Conservation (phyloP, 2,113 vertebrate genomes). For the Mola mola region DNA sequence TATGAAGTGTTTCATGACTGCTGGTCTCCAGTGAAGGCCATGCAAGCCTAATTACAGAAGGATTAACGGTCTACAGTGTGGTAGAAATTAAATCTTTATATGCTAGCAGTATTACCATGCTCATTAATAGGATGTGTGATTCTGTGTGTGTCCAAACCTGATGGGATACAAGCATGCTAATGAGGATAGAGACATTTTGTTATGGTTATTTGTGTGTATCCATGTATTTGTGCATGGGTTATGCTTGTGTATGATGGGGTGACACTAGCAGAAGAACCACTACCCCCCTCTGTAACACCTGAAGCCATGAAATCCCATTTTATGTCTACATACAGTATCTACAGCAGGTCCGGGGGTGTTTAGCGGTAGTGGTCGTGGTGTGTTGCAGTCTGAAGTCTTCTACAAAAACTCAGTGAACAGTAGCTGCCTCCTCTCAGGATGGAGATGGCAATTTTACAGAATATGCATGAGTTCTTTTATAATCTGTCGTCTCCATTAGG, state of each 20-base stretch:
- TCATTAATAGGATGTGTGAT: neutral
- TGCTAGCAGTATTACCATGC: neutral
- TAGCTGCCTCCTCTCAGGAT: constrained; percentile 31
- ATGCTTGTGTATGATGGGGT: constrained; percentile 18
- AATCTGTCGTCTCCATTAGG: constrained; percentile 64
- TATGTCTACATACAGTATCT: constrained; percentile 20
- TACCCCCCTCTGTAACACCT: constrained; percentile 21
- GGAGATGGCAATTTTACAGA: constrained; percentile 28
- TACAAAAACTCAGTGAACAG: constrained; percentile 2
- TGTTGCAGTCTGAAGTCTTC: constrained; percentile 21
- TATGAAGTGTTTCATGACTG: constrained; percentile 9
- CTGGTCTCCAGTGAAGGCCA: neutral
- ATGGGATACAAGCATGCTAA: constrained; percentile 18
- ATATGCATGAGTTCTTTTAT: constrained; percentile 60
- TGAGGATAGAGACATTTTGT: neutral
- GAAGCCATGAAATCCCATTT: constrained; percentile 49
- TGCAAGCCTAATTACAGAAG: constrained; percentile 22
- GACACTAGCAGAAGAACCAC: constrained; percentile 31
- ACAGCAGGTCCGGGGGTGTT: neutral
- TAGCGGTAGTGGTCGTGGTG: neutral
- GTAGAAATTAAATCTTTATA: neutral
- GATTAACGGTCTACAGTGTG: constrained; percentile 33
- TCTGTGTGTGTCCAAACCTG: neutral
- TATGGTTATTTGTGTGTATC: constrained; percentile 22
- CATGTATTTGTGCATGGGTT: constrained; percentile 5